Evolutionary conservation across 2,888 invertebrate species (phyloP).

Genomic region (Latrodectus elegans): DNA sequence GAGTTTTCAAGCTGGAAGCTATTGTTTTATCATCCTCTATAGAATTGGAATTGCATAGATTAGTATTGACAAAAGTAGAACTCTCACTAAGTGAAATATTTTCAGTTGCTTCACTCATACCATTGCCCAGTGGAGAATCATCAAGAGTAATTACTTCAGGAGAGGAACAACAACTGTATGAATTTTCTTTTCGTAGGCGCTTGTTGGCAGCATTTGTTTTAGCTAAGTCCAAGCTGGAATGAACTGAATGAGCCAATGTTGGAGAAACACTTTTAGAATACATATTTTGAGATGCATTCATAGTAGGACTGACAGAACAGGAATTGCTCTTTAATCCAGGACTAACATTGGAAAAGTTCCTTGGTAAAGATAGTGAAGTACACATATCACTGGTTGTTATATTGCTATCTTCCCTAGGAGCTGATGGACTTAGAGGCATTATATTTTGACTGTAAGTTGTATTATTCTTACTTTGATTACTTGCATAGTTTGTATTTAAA

Average conservation of each 20-base stretch:
- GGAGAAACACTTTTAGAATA: conserved; percentile 54
- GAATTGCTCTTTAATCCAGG: conserved; percentile 57
- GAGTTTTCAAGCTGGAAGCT: conserved; percentile 40
- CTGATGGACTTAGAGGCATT: conserved; percentile 70
- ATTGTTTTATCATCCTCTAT: conserved; percentile 39
- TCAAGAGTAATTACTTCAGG: conserved; percentile 30
- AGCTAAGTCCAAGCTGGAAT: conserved; percentile 70
- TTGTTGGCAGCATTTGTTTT: conserved; percentile 77
- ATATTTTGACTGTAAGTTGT: conserved; percentile 64
- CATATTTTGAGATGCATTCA: conserved; percentile 46
- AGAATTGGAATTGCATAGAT: conserved; percentile 57
- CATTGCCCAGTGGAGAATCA: conserved; percentile 67
- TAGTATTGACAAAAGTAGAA: conserved; percentile 56
- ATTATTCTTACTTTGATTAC: conserved; percentile 60
- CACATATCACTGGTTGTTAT: conserved; percentile 48
- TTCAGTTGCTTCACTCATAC: conserved; percentile 54
- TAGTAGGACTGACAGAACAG: conserved; percentile 48
- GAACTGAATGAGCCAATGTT: conserved; percentile 37
- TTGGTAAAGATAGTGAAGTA: conserved; percentile 46
- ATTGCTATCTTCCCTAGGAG: conserved; percentile 30
- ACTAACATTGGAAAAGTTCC: conserved; percentile 53
- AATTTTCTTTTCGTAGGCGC: conserved; percentile 77
- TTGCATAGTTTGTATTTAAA: conserved; percentile 41
- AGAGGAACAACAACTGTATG: conserved; percentile 24
- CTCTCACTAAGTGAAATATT: conserved; percentile 59